Base-by-base conservation (phyloP, 2,888 invertebrate genomes). In the Cylloceria caligata region DNA sequence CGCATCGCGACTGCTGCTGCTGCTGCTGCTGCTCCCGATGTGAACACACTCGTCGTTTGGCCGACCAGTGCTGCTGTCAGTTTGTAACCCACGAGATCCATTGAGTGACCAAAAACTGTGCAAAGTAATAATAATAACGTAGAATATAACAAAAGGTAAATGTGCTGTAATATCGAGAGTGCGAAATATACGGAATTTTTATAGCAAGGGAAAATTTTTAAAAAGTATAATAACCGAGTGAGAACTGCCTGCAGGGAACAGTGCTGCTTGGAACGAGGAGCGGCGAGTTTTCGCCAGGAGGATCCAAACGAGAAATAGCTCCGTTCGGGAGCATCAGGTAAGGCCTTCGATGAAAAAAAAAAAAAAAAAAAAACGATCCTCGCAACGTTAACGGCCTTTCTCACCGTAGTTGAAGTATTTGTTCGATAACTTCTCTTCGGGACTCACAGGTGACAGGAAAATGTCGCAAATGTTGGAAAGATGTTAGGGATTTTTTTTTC, bases 241-340 rank as follows among this genome's bases (percentile, higher is more conserved):
- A n/a, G 27, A 27, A 55, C 52, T 24, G 57, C 30, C 30, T 6
- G 34, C 9, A 4, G 9, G 60, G 34, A 3, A 34, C 30, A 19
- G 34, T 68, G 80, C 68, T 69, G 77, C 49, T 47, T 55, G 65
- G 68, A 76, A 64, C 67, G 64, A 49, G 60, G 47, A 79, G 55
- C 65, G 80, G 62, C 60, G 27, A 57, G 21, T 55, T 67, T 39
- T 62, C 47, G 30, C 49, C 60, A 57, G 62, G 73, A 77, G 68
- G 84, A 76, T 62, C 52, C 60, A 60, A 69, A 64, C 60, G 83
- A 84, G 83, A 80, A 79, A 81, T 81, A 69, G 89, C 89, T 90
- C 88, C 89, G 86, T 86, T 78, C 84, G 86, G 88, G 89, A 90
- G 89, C 90, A 84, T 86, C 86, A 89, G 90, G 90, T 90, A 89